Evolutionary conservation across 2,797 vertebrate genomes (phyloP).

Genomic region (Halcyon chelicuti): DNA sequence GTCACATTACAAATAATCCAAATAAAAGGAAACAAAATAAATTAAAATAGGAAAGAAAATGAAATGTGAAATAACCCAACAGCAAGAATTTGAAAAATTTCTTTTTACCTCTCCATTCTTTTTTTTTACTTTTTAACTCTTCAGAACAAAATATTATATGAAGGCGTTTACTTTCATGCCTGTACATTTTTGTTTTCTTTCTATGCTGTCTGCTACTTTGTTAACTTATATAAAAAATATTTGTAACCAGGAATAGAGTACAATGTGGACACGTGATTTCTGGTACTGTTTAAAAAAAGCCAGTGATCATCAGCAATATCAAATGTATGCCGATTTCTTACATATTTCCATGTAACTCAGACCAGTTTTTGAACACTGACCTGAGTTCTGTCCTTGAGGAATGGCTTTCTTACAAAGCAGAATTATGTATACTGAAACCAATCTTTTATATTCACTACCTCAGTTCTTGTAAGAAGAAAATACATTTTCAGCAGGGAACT

Average conservation of each 20-base stretch:
- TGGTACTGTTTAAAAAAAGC: not conserved
- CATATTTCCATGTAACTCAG: not conserved
- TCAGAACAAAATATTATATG: not conserved
- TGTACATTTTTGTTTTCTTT: not conserved
- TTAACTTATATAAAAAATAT: not conserved
- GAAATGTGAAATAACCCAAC: not conserved
- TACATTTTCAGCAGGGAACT: not conserved
- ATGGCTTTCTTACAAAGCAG: not conserved
- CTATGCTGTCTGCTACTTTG: not conserved
- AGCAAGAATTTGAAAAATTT: not conserved
- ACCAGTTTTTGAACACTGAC: not conserved
- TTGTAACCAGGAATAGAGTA: not conserved
- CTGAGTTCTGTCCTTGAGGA: not conserved
- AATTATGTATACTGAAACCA: not conserved
- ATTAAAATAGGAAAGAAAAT: not conserved
- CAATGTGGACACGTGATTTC: not conserved
- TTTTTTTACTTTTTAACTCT: not conserved
- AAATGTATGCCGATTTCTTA: not conserved
- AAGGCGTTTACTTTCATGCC: fast-evolving
- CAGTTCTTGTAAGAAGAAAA: not conserved
- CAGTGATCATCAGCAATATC: not conserved
- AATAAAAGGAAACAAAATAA: not conserved
- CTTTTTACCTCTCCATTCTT: not conserved
- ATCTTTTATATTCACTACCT: not conserved
- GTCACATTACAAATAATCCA: not conserved